phyloP scores from a whole-genome alignment of 2,113 vertebrate species.

The Sebastes fasciatus region DNA sequence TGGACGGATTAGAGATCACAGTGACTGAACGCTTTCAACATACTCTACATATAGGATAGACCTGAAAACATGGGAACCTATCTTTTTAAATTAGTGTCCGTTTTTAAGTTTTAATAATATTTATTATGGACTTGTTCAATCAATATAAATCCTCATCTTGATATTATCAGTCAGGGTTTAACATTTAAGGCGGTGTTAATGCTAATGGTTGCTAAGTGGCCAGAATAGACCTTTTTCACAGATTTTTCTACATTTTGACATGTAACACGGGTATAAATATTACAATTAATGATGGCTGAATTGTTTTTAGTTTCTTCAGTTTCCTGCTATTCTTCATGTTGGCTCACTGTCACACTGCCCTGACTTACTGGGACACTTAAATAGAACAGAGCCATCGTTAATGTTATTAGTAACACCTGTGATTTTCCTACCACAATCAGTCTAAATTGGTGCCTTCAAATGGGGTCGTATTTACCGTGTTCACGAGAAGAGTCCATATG shows the following conservation, averaged over 20 bases:
- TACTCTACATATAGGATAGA: not conserved
- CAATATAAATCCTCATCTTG: too few relatives aligned
- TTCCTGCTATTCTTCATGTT: not conserved
- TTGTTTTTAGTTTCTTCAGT: not conserved
- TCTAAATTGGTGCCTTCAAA: not conserved
- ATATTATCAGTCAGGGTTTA: not conserved
- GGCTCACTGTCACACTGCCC: too few relatives aligned
- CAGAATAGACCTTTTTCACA: not conserved
- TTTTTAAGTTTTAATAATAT: not conserved
- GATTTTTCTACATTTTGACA: not conserved
- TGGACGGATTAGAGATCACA: not conserved
- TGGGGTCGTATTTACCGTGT: too few relatives aligned
- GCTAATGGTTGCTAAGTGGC: not conserved
- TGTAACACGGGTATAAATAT: not conserved
- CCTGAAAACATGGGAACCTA: not conserved
- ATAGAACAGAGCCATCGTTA: not conserved
- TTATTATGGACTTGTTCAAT: not conserved
- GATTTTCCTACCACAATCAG: not conserved
- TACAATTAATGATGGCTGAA: too few relatives aligned
- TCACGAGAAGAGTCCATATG: too few relatives aligned
- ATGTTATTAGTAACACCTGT: not conserved
- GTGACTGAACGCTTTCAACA: not conserved
- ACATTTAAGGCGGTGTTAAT: not conserved
- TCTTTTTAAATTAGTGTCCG: not conserved
- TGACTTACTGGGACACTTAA: not conserved